These are phyloP conservation scores for Leptopilina myrica DNA, from an alignment of 2,888 invertebrate species.

Conservation along the genomic window DNA sequence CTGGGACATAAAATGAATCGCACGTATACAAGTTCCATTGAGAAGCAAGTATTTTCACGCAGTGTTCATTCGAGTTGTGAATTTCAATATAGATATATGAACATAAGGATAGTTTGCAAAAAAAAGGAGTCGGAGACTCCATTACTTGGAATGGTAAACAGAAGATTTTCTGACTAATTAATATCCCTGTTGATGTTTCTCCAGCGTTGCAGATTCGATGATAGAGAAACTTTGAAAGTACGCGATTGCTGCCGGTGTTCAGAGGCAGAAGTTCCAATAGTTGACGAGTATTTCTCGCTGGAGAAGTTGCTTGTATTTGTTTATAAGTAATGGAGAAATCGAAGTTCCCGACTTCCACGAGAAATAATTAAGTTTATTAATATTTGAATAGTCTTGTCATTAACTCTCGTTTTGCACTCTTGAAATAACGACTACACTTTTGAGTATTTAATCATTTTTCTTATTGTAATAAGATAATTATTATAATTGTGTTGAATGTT, in stretches of 20 bases:
- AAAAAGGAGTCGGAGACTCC: slow-evolving; percentile 45
- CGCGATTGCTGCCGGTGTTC: slow-evolving; percentile 44
- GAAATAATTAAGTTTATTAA: slow-evolving; percentile 28
- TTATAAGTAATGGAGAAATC: slow-evolving; percentile 24
- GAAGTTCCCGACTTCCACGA: background rate
- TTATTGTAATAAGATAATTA: no score
- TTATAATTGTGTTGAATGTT: no score
- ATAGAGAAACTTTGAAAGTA: slow-evolving; percentile 49
- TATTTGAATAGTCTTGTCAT: background rate
- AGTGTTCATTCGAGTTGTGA: background rate
- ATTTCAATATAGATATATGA: no score
- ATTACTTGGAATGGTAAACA: slow-evolving; percentile 46
- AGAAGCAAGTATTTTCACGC: no score
- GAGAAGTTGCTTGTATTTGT: slow-evolving; percentile 23
- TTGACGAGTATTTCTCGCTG: slow-evolving; percentile 5
- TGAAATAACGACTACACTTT: no score
- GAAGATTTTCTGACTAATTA: slow-evolving; percentile 65
- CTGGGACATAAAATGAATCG: no score
- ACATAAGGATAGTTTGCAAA: background rate
- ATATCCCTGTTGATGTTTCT: slow-evolving; percentile 71
- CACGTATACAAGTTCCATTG: no score
- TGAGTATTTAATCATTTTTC: no score
- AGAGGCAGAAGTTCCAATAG: slow-evolving; percentile 42
- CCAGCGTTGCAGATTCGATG: slow-evolving; percentile 48
- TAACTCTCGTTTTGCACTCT: no score